Evolutionary conservation across 2,113 vertebrate species (phyloP).

Genomic region (Callithrix jacchus): DNA sequence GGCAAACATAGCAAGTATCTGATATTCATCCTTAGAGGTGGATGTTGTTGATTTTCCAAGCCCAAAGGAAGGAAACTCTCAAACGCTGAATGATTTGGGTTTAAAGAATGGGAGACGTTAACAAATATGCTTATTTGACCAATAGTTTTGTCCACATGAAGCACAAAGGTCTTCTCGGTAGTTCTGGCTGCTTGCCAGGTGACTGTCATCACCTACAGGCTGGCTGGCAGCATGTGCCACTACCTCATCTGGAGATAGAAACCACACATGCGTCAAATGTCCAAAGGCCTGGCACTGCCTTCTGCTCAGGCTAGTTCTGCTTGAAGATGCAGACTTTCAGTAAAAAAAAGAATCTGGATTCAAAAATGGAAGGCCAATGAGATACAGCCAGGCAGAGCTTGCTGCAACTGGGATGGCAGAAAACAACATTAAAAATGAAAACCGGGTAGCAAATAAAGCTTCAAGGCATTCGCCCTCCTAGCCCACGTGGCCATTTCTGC

Average conservation of each 20-base stretch:
- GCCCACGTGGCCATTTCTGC: too few species aligned
- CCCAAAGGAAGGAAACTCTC: not conserved
- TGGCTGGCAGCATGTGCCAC: fast-evolving
- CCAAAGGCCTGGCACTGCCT: constrained; percentile 22
- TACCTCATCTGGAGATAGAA: not conserved
- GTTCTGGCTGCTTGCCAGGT: constrained; percentile 54
- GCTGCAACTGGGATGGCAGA: fast-evolving
- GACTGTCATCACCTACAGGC: not conserved
- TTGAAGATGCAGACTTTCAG: not conserved
- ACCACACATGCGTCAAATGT: not conserved
- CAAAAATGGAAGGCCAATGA: not conserved
- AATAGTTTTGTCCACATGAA: not conserved
- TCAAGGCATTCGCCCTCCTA: not conserved
- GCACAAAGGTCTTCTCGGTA: not conserved
- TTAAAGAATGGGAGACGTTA: not conserved
- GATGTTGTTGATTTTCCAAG: not conserved
- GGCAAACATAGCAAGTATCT: not conserved
- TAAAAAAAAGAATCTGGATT: constrained; percentile 66
- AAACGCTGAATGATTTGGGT: not conserved
- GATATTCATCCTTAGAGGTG: not conserved
- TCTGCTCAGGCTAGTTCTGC: constrained; percentile 28
- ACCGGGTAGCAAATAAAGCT: too few species aligned
- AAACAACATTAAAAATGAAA: not conserved
- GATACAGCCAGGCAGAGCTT: not conserved
- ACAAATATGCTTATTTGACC: not conserved